phyloP scores from a whole-genome alignment of 2,113 vertebrate species.

The Protomyctophum bolini region DNA sequence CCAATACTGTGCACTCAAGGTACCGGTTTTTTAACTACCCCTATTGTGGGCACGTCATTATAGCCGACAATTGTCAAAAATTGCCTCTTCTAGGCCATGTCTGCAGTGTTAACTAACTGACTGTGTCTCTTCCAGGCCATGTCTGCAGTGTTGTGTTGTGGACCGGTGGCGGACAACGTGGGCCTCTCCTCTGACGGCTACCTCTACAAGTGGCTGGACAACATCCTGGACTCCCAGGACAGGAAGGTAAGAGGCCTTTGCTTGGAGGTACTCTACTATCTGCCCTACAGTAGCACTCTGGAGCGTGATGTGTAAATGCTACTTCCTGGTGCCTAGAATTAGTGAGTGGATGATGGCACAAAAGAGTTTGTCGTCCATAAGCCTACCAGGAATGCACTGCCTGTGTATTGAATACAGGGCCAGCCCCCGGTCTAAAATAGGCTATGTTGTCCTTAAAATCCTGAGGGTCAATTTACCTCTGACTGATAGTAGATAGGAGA shows the following conservation, averaged over 20 bases:
- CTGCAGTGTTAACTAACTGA: not conserved
- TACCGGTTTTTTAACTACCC: constrained; percentile 55
- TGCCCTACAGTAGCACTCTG: no score
- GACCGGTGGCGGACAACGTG: constrained; percentile 97
- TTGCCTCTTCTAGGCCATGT: not conserved
- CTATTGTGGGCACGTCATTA: no score
- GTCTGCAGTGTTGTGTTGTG: constrained; percentile 98
- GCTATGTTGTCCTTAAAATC: no score
- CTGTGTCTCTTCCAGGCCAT: constrained; percentile 84
- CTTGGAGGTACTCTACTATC: no score
- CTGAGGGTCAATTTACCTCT: no score
- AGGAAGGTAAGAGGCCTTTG: constrained; percentile 84
- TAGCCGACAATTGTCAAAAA: no score
- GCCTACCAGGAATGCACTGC: no score
- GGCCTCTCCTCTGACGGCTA: constrained; percentile 98
- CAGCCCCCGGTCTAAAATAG: no score
- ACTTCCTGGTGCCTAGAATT: not conserved
- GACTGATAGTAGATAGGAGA: no score
- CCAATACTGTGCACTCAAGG: constrained; percentile 98
- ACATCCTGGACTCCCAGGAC: constrained; percentile 98
- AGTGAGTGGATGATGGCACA: not conserved
- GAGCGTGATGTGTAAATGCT: no score
- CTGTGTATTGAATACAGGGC: no score
- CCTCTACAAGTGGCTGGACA: constrained; percentile 99
- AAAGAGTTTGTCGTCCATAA: no score